These are phyloP conservation scores for Ptilorrhoa leucosticta DNA, from an alignment of 2,113 vertebrate species.

Conservation along the genomic window DNA sequence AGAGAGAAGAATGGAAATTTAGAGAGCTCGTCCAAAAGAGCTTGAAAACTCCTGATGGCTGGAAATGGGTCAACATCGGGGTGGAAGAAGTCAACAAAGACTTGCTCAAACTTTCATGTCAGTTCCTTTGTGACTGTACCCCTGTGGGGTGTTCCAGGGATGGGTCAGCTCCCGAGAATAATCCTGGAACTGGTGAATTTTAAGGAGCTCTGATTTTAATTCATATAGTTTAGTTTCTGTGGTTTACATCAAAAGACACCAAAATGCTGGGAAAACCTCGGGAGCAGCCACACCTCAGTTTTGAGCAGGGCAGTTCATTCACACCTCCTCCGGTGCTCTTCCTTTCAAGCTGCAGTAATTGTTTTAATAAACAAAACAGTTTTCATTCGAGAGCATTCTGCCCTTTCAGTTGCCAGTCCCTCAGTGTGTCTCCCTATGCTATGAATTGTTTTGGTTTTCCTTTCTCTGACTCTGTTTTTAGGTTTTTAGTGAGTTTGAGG, in stretches of 20 bases:
- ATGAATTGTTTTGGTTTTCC: neutral
- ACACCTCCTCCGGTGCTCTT: constrained; percentile 32
- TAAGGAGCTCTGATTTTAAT: constrained; percentile 58
- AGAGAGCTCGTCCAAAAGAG: neutral
- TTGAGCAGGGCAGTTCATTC: constrained; percentile 47
- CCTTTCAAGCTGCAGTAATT: constrained; percentile 46
- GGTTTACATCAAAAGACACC: constrained; percentile 65
- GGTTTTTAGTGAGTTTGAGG: neutral
- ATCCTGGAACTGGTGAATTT: constrained; percentile 54
- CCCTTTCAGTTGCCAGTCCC: neutral
- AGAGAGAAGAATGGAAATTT: neutral
- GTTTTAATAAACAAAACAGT: constrained; percentile 55
- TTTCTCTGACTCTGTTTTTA: neutral
- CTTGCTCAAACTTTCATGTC: constrained; percentile 36
- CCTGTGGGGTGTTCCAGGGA: constrained; percentile 33
- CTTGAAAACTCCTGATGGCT: neutral
- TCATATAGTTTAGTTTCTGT: constrained; percentile 53
- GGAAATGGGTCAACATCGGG: constrained; percentile 16
- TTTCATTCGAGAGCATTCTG: constrained; percentile 1
- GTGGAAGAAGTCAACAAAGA: constrained; percentile 52
- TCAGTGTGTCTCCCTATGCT: neutral
- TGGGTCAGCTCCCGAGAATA: constrained; percentile 48
- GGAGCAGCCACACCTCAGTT: constrained; percentile 53
- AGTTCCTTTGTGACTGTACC: constrained; percentile 53
- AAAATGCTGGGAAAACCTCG: constrained; percentile 61